phyloP scores from a whole-genome alignment of 2,797 vertebrate species.

The Falco cherrug region DNA sequence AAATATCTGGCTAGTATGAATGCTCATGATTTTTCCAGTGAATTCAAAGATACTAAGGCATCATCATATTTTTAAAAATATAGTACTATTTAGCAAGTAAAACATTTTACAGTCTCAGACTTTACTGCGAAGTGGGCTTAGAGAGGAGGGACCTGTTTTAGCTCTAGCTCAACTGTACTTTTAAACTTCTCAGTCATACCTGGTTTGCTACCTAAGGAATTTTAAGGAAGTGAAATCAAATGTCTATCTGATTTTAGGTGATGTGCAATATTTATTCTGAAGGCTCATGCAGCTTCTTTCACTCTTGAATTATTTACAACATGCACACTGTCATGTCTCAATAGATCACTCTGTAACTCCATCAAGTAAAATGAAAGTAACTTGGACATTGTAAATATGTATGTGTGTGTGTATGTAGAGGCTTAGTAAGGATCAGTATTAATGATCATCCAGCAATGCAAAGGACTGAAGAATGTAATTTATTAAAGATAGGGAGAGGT shows the following conservation, averaged over 20 bases:
- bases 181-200: not conserved
- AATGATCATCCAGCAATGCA: not conserved
- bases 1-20: not conserved
- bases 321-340: not conserved
- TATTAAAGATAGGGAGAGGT: not conserved
- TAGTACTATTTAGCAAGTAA: constrained; percentile 2
- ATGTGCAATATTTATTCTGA: constrained; percentile 40
- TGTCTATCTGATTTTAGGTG: constrained; percentile 1
- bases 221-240: constrained; percentile 24
- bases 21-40: not conserved
- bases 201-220: not conserved
- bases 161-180: not conserved
- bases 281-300: not conserved
- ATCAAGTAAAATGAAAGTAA: constrained; percentile 15
- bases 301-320: constrained; percentile 31
- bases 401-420: not conserved
- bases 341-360: not conserved
- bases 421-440: not conserved
- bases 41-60: not conserved
- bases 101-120: not conserved
- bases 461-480: not conserved
- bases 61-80: not conserved
- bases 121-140: not conserved
- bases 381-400: not conserved
- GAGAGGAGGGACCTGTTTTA: not conserved